These are phyloP conservation scores for Hirundichthys speculiger DNA, from an alignment of 2,113 vertebrate genomes.

Conservation along the genomic window DNA sequence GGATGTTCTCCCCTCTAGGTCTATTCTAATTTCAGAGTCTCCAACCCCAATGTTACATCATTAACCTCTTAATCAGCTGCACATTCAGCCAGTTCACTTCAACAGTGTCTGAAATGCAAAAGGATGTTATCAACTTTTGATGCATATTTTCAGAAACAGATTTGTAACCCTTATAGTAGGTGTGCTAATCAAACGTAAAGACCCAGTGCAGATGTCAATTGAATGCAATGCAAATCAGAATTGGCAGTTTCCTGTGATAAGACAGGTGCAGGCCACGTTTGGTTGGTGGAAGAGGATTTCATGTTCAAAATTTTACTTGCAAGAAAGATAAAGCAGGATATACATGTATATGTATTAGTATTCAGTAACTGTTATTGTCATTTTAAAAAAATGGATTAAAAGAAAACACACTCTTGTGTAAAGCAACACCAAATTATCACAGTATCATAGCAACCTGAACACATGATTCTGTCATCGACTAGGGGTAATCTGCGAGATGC, in stretches of 20 bases:
- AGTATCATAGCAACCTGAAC: conserved; percentile 50
- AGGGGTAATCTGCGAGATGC: conserved; percentile 70
- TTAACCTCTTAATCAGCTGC: conserved; percentile 54
- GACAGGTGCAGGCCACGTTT: too few species aligned
- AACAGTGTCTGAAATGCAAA: too few species aligned
- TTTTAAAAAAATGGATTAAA: conserved; percentile 24
- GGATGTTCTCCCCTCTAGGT: conserved; percentile 53
- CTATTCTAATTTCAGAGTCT: conserved; percentile 55
- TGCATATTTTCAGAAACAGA: too few species aligned
- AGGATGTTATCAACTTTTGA: too few species aligned
- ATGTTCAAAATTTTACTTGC: too few species aligned
- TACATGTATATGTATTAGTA: neutral
- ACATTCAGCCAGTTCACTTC: conserved; percentile 48
- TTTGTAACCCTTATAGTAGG: too few species aligned
- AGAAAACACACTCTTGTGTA: conserved; percentile 13
- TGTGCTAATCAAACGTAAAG: too few species aligned
- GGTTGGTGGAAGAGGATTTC: too few species aligned
- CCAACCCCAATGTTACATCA: conserved; percentile 58
- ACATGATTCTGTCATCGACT: conserved; percentile 53
- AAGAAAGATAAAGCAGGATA: too few species aligned
- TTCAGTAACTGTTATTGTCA: conserved; percentile 15
- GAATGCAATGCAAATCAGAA: too few species aligned
- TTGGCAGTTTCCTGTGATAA: too few species aligned
- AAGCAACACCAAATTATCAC: conserved; percentile 18
- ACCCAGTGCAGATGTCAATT: too few species aligned